These are phyloP conservation scores for Gallirallus australis DNA, from an alignment of 2,797 vertebrate genomes.

Conservation along the genomic window DNA sequence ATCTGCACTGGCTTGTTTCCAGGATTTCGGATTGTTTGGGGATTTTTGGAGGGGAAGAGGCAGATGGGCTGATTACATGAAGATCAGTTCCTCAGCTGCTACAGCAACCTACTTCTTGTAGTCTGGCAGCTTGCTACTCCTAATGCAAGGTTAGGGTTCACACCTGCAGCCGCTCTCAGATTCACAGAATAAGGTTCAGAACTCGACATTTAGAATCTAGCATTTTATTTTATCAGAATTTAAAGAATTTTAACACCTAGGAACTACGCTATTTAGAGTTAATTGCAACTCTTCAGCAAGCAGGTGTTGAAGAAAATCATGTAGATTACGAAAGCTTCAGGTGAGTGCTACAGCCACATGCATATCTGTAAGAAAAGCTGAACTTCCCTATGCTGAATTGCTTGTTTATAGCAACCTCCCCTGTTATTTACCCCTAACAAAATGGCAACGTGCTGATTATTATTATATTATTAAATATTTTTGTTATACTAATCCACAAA, in stretches of 20 bases:
- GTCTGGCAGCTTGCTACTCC: neutral
- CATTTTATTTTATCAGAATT: neutral
- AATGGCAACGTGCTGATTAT: neutral
- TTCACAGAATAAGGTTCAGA: neutral
- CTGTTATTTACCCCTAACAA: neutral
- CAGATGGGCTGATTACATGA: neutral
- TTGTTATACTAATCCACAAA: neutral
- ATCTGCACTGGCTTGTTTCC: neutral
- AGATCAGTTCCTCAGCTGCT: neutral
- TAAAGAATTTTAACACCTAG: neutral
- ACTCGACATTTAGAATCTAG: neutral
- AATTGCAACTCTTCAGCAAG: neutral
- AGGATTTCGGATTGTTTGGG: neutral
- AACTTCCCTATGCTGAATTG: neutral
- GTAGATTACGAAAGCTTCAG: neutral
- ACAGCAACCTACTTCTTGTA: neutral
- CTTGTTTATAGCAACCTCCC: neutral
- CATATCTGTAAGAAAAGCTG: accelerated
- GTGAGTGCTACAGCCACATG: neutral
- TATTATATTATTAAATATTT: neutral
- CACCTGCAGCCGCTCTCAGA: neutral
- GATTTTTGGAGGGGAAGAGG: neutral
- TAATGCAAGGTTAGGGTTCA: neutral
- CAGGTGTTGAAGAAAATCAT: neutral
- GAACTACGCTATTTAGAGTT: neutral